Percentiles rank a stretch among this genome's conserved stretches.
Conservation (phyloP, 2,888 invertebrate genomes). For the Zaprionus obscuricornis region DNA sequence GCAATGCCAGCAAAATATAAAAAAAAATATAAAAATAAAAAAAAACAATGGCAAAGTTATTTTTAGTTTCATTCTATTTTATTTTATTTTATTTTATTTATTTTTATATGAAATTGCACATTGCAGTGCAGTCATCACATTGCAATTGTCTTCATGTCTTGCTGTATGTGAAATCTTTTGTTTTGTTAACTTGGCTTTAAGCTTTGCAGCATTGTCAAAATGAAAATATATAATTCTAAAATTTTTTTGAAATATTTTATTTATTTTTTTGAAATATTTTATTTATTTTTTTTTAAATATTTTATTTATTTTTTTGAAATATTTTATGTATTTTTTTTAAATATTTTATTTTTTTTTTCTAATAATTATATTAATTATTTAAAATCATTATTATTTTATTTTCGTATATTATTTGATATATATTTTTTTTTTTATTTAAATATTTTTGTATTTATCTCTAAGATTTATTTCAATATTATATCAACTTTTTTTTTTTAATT, state of each 20-base stretch:
- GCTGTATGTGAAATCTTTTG: too few species aligned
- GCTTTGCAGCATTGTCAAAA: too few species aligned
- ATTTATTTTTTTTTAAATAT: slow-evolving; percentile 48
- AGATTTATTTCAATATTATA: slow-evolving; percentile 46
- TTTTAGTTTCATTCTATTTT: too few species aligned
- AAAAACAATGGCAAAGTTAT: slow-evolving; percentile 64
- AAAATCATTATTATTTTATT: slow-evolving; percentile 56
- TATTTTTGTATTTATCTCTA: too few species aligned
- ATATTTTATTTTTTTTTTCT: slow-evolving; percentile 43
- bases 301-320: slow-evolving; percentile 34
- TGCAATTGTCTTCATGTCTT: background rate
- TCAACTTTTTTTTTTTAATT: slow-evolving; percentile 41
- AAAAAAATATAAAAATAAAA: background rate
- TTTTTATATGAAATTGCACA: too few species aligned
- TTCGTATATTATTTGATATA: slow-evolving; percentile 15
- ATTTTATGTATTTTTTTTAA: too few species aligned
- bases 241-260: too few species aligned
- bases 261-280: too few species aligned
- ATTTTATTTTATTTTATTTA: slow-evolving; percentile 35
- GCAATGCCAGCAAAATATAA: slow-evolving; percentile 18
- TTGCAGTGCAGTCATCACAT: too few species aligned
- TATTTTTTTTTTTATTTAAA: too few species aligned
- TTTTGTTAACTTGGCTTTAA: too few species aligned
- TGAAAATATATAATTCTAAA: too few species aligned
- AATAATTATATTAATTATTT: slow-evolving; percentile 29